Base-by-base conservation (phyloP, 2,113 vertebrate genomes). In the Colinus virginianus region DNA sequence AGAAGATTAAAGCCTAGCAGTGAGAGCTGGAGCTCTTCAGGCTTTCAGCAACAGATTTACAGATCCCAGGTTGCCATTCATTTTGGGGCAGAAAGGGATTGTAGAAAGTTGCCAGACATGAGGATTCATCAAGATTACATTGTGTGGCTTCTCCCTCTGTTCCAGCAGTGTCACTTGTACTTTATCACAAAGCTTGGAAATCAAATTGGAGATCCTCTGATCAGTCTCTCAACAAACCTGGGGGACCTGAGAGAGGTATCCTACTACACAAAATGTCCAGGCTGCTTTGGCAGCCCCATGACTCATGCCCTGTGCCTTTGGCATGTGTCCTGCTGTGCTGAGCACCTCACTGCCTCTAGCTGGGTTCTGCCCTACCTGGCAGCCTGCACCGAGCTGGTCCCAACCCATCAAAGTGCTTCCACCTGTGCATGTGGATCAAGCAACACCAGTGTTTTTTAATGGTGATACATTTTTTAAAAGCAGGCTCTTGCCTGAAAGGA, bases 251-350 rank as follows among this genome's bases (percentile, higher is more conserved):
- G 18, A 77, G 49, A 77, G 16, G 9, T 20, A 25, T 91, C 36
- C 20, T 21, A 34, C 32, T 6, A 1, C 0, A 0, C 3, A 2
- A 0, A 12, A 55, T 25, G 38, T 8, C 40, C 42, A 28, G 48
- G 17, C 49, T 85, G 56, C 48, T 53, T 56, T 68, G 7, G 17
- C 3, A 69, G 16, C 71, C 89, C 34, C 51, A 6, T 1, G 0
- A 18, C 40, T 40, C 40, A 40, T 40, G 40, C 62, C 63, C 66
- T 1, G 0, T 51, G 69, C 28, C 63, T 77, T 56, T 3, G 0
- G 32, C 16, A 30, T 0, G 0, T 67, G 0, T 74, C 61, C 63
- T 49, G 15, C 40, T 70, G 75, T 69, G 67, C 76, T 9, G 2
- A 75, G 38, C 10, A 38, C 0, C 0, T 26, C 1, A 2, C 20